A percentile compares a stretch with the other conserved stretches of the same genome.
These are phyloP conservation scores for Corynorhinus townsendii DNA, from an alignment of 2,113 vertebrate species.

Conservation along the genomic window DNA sequence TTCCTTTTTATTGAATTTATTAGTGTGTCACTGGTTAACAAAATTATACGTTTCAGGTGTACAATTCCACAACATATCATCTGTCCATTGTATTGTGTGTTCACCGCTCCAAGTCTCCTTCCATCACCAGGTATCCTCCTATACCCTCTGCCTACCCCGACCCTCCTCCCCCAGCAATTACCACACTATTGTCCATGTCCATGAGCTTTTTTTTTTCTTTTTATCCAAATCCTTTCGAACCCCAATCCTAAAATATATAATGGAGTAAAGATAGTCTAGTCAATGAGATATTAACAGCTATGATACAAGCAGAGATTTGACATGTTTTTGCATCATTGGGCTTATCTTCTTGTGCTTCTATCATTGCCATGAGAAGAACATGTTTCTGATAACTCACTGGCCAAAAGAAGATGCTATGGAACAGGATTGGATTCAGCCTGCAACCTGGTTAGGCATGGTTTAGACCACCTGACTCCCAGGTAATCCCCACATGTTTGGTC, in stretches of 20 bases:
- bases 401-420: not conserved
- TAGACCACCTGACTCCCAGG: not conserved
- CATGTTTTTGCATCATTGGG: not conserved
- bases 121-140: not conserved
- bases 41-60: not conserved
- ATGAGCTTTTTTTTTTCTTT: not conserved
- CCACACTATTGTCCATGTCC: not conserved
- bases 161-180: not conserved
- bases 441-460: not conserved
- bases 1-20: not conserved
- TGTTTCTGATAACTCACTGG: not conserved
- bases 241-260: not conserved
- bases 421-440: not conserved
- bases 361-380: not conserved
- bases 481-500: not conserved
- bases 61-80: not conserved
- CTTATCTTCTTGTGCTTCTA: not conserved
- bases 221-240: not conserved
- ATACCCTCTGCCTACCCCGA: not conserved
- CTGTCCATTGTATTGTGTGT: not conserved
- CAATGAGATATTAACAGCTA: not conserved
- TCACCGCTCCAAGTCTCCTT: not conserved
- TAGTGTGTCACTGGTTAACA: not conserved
- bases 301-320: not conserved
- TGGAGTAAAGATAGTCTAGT: not conserved